A percentile compares a stretch with the other conserved stretches of the same genome.
Conservation (phyloP, 2,797 vertebrate species). For the Chelonia mydas region DNA sequence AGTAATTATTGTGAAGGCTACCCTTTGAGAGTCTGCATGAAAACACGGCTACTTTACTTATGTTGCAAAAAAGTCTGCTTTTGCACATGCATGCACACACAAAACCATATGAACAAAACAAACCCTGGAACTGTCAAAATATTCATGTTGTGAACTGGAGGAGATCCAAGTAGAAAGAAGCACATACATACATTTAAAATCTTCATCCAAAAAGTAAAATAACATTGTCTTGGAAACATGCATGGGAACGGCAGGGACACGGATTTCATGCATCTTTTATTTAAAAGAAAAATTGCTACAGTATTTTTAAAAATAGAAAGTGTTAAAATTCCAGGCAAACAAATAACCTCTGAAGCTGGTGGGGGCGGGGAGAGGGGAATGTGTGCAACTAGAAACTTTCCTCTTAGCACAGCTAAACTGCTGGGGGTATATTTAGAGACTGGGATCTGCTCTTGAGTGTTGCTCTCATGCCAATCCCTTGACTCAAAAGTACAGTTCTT, state of each 20-base stretch:
- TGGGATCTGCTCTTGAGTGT: neutral
- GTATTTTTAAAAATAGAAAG: neutral
- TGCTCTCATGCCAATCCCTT: neutral
- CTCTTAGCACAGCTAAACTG: slow-evolving; percentile 8
- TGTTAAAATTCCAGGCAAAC: neutral
- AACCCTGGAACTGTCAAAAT: slow-evolving; percentile 11
- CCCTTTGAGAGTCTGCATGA: neutral
- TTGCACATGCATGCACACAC: slow-evolving; percentile 10
- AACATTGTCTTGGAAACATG: fast-evolving
- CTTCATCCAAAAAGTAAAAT: neutral
- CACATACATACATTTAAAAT: neutral
- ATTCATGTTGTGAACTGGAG: neutral
- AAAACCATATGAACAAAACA: neutral
- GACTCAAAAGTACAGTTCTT: neutral
- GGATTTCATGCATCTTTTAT: neutral
- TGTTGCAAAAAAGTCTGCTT: neutral
- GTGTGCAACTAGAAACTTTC: slow-evolving; percentile 77
- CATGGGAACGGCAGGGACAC: neutral
- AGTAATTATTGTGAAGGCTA: neutral
- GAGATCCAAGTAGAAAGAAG: neutral
- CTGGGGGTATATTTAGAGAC: slow-evolving; percentile 25
- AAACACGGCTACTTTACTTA: fast-evolving
- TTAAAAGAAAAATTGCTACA: neutral
- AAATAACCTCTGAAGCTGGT: slow-evolving; percentile 64
- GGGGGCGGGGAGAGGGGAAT: slow-evolving; percentile 28